Evolutionary conservation across 2,113 vertebrate genomes (phyloP), one percentile per base, ranked within the genome.

Genomic region (Tangachromis dhanisi): DNA sequence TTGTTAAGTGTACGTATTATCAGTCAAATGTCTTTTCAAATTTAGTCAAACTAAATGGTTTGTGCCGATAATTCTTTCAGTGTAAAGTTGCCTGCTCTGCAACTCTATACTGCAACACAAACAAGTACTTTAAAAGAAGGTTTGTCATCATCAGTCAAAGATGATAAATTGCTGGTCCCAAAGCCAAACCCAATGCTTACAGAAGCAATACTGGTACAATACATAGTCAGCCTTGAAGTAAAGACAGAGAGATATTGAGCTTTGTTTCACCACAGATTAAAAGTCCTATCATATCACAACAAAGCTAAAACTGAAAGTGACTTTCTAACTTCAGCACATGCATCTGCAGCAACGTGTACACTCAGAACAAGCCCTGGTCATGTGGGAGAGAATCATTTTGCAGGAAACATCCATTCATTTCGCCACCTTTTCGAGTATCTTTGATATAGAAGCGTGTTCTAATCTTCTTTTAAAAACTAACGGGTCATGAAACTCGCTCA

Each of bases 251-350:
- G 66, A 68, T 55, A 81, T 29, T 31, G 81, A 21, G 11, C 17
- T 90, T 86, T 89, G 76, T 92, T 90, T 90, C 61, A 83, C 9
- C 55, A 79, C 19, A 45, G 86, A 76, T 81, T 84, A 86, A 91
- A 88, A 82, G 66, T 85, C 80, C 16, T 12, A 17, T 85, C 40
- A 55, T 40, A 26, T 82, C 24, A 31, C 73, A 88, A 29, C 31
- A 12, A 78, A 51, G 45, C 45, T n/a, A n/a, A 78, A 51, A 33
- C 26, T 33, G 26, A 78, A 78, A 49, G 26, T 73, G 9, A 47
- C 53, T 31, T 81, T 35, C 40, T 85, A 19, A 33, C 35, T 86
- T 80, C 59, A 21, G 35, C 17, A 10, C 7, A 54, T 79, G 54
- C 61, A 13, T 76, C 35, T 78, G 86, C 3, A 54, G 40, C 31